Percentiles rank a stretch among this genome's conserved stretches.
These are phyloP conservation scores for Paramisgurnus dabryanus DNA, from an alignment of 2,113 vertebrate species.

Conservation along the genomic window DNA sequence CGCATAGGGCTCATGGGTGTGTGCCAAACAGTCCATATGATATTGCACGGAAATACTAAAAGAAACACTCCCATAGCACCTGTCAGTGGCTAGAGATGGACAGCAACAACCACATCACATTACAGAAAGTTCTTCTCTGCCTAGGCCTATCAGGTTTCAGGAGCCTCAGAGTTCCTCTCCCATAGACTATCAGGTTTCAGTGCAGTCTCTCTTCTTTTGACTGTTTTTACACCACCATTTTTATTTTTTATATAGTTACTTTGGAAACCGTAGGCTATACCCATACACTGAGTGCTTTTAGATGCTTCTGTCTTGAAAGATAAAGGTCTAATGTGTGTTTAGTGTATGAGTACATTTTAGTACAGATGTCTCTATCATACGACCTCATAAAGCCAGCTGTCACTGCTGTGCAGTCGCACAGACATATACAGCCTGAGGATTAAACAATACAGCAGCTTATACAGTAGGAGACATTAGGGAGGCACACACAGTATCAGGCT, in stretches of 20 bases:
- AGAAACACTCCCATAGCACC: constrained; percentile 42
- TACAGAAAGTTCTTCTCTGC: constrained; percentile 44
- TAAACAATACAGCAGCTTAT: constrained; percentile 15
- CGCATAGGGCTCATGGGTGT: constrained; percentile 16
- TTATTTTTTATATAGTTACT: background rate
- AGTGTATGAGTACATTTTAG: constrained; percentile 7
- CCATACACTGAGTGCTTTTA: background rate
- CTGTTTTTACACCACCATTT: constrained; percentile 12
- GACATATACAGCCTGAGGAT: background rate
- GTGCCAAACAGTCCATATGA: constrained; percentile 1
- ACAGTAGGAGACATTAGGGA: constrained; percentile 27
- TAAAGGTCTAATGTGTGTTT: background rate
- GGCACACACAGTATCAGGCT: background rate
- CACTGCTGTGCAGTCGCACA: constrained; percentile 40
- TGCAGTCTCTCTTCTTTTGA: constrained; percentile 19
- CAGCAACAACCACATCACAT: constrained; percentile 43
- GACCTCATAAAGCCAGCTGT: constrained; percentile 42
- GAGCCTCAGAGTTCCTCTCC: constrained; percentile 39
- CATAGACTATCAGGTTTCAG: constrained; percentile 43
- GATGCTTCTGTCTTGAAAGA: background rate
- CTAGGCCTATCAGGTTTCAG: constrained; percentile 46
- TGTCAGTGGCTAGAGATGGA: constrained; percentile 45
- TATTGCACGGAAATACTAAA: constrained; percentile 39
- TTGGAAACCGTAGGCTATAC: background rate
- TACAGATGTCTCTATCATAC: constrained; percentile 25